Base-by-base conservation (phyloP, 1,140 invertebrate genomes). In the Anoplophora glabripennis region DNA sequence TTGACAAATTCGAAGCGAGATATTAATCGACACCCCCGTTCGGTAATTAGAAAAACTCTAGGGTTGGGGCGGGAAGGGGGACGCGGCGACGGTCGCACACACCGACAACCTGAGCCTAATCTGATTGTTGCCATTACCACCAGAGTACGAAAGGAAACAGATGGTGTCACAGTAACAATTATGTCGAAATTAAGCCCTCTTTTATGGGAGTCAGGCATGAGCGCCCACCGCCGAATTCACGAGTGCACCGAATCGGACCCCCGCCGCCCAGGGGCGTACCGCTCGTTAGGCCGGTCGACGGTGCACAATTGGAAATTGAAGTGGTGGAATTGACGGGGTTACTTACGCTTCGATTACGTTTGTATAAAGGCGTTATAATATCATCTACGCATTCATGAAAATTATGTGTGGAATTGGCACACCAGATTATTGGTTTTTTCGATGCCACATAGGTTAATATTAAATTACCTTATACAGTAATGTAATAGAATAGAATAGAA, bases 81-180 rank as follows among this genome's bases (percentile, higher is more conserved):
- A 28, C 10, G 44, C 52, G 44, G 12, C 12, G 38, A 41, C 35
- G 33, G 21, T 28, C 21, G 46, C 34, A 48, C 21, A 33, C 34
- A 36, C 21, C 52, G 51, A 57, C 53, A 58, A 59, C 53, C 48
- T 56, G 49, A 68, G 53, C 57, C 35, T 68, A 71, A 71, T 71
- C 65, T 64, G 67, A 69, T 69, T 63, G 67, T 54, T 64, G 59
- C 65, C 57, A 61, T 63, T 65, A 67, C 64, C 61, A 56, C 57
- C 60, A 56, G 61, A 52, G 64, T 65, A 42, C 64, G 65, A 71
- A 69, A 73, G 71, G 72, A 74, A 74, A 73, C 72, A 74, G 72
- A 74, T 74, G 72, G 71, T 74, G 72, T 74, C 68, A 73, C 71
- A 67, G 70, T 69, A 74, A 72, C 72, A 74, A 74, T 74, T 74